Percentiles rank a stretch among this genome's conserved stretches.
phyloP scores from a whole-genome alignment of 2,113 vertebrate species.

The Syrrhaptes paradoxus region DNA sequence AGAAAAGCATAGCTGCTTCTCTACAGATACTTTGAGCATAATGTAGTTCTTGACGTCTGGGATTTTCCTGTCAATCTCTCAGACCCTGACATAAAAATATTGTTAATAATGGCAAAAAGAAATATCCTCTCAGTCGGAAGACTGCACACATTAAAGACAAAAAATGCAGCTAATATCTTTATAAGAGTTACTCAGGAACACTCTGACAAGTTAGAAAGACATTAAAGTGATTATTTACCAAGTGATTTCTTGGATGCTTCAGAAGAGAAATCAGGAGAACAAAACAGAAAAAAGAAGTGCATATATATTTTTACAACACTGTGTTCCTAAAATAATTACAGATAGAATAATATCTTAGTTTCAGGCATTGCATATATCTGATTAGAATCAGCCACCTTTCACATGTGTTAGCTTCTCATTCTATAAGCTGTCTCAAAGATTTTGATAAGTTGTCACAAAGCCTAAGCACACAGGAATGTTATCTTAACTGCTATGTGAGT shows the following conservation, averaged over 20 bases:
- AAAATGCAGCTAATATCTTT: background rate
- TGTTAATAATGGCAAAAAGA: background rate
- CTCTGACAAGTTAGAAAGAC: background rate
- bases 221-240: background rate
- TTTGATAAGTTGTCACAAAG: background rate
- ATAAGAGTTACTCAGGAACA: background rate
- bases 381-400: background rate
- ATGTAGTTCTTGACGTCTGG: background rate
- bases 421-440: background rate
- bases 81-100: background rate
- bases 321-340: background rate
- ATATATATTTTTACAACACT: background rate
- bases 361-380: background rate
- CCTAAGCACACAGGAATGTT: background rate
- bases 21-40: background rate
- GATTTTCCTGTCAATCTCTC: background rate
- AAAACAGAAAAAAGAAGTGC: accelerated
- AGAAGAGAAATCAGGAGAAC: background rate
- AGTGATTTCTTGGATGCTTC: background rate
- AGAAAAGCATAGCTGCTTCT: background rate
- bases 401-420: background rate
- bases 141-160: background rate
- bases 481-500: background rate
- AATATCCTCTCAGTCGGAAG: background rate
- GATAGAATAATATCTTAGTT: background rate